Conservation (phyloP, 1,140 invertebrate genomes). For the Melitaea cinxia region DNA sequence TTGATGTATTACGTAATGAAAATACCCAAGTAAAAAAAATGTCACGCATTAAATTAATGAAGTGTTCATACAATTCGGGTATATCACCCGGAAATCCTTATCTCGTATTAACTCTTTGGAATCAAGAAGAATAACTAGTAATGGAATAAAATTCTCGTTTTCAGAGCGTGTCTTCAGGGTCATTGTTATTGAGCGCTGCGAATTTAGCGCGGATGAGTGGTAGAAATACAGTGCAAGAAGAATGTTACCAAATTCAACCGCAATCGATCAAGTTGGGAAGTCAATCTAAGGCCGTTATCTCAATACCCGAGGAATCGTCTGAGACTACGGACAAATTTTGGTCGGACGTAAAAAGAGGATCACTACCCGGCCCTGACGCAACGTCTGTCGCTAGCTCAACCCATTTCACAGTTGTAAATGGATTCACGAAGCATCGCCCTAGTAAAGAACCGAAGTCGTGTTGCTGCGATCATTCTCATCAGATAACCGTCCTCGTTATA, state of each 20-base stretch:
- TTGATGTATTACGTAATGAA: constrained; percentile 34
- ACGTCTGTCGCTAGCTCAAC: constrained; percentile 91
- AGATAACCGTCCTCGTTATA: constrained; percentile 89
- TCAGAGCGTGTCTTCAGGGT: constrained; percentile 90
- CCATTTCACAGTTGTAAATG: constrained; percentile 92
- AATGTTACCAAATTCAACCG: constrained; percentile 49
- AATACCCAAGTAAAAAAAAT: constrained; percentile 11
- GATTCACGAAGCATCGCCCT: constrained; percentile 84
- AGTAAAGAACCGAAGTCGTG: constrained; percentile 81
- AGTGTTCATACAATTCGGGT: background rate
- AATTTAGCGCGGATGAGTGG: constrained; percentile 87
- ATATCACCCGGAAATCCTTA: constrained; percentile 1
- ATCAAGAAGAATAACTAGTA: background rate
- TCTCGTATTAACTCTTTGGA: background rate
- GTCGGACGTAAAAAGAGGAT: constrained; percentile 74
- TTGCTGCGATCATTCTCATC: constrained; percentile 88
- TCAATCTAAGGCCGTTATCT: constrained; percentile 59
- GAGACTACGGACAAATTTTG: constrained; percentile 67
- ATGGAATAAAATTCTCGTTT: constrained; percentile 40
- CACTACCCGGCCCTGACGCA: constrained; percentile 82
- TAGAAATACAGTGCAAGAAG: constrained; percentile 58
- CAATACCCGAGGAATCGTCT: constrained; percentile 68
- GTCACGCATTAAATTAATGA: background rate
- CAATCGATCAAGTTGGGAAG: constrained; percentile 41
- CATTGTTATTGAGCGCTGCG: constrained; percentile 88